phyloP scores from a whole-genome alignment of 2,113 vertebrate species.

The Dromaius novaehollandiae region DNA sequence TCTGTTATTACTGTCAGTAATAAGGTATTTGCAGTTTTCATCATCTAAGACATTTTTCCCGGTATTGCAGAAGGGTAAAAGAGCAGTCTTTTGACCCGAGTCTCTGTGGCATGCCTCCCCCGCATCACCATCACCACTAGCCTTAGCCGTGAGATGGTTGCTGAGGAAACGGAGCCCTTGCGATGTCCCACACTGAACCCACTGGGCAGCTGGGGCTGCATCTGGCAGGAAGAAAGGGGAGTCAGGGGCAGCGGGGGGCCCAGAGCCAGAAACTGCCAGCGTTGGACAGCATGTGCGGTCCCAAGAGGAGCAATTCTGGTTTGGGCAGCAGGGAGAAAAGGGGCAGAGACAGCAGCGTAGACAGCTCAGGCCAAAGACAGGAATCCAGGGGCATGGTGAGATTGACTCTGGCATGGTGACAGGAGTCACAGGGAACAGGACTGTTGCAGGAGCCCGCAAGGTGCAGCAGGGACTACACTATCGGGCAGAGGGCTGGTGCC shows the following conservation, averaged over 20 bases:
- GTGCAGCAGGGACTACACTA: neutral
- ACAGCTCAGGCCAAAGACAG: neutral
- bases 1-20: neutral
- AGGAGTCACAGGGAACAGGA: rapidly evolving
- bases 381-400: neutral
- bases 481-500: neutral
- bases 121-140: neutral
- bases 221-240: no score
- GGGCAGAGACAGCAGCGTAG: no score
- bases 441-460: neutral
- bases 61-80: neutral
- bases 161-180: neutral
- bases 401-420: neutral
- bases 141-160: neutral
- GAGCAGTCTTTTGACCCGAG: neutral
- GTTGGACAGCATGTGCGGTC: no score
- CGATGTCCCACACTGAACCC: neutral
- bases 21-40: neutral
- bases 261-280: no score
- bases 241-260: no score
- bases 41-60: neutral
- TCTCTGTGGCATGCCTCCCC: neutral
- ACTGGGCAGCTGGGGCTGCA: neutral
- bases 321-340: no score
- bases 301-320: no score